Evolutionary conservation across 2,113 vertebrate species (phyloP), one percentile per base, ranked within the genome.

Genomic region (Carassius auratus): DNA sequence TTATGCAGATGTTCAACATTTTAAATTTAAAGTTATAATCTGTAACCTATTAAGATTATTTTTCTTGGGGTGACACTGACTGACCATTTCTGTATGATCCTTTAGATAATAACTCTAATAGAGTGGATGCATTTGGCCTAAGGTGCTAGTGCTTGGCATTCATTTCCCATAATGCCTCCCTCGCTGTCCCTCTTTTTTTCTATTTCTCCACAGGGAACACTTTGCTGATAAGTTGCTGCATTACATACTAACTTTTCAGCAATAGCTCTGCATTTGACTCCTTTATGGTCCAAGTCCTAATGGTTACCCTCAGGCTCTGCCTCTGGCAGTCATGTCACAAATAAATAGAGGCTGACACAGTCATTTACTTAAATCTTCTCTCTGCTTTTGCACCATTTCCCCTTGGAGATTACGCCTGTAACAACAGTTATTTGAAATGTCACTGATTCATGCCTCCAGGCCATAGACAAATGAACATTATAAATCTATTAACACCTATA

Each of bases 391-490:
- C 96, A 94, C 96, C 96, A 95, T 94, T 96, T 97, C 96, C 96
- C 97, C 97, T 97, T 95, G 96, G 97, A 97, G 98, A 98, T 97
- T 97, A 98, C 96, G 95, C 95, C 96, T 94, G 95, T 96, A 97
- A 97, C 97, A 97, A 98, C 98, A 97, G 97, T 98, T 97, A 99
- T 98, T 99, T 96, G 96, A 99, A 98, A 98, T 99, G 97, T 98
- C 97, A 98, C 96, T 96, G 96, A 95, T 97, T 96, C 94, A 93
- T 96, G 95, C 97, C 96, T 96, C 94, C 93, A 90, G 96, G 98
- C 95, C 96, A 95, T 93, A 95, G 92, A 97, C 96, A 97, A 98
- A 98, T 97, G 97, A 97, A 99, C 97, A 97, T 98, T 97, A 93
- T 92, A 99, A 98, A 98, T 99, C 97, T 98, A 99, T 99, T 98